Conservation (phyloP, 2,113 vertebrate species). For the Odobenus rosmarus region DNA sequence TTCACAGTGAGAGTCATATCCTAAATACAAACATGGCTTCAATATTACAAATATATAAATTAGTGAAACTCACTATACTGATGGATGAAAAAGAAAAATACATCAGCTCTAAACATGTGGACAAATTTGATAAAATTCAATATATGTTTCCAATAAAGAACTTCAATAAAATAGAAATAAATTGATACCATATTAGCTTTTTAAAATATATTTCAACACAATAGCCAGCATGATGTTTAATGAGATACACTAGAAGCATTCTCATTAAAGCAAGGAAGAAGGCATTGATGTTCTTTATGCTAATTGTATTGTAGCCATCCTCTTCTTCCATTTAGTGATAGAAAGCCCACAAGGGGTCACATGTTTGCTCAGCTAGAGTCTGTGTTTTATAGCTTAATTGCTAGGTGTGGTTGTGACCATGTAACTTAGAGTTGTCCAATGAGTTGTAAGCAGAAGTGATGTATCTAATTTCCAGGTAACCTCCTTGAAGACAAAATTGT, state of each 20-base stretch:
- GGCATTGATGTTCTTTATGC: not conserved
- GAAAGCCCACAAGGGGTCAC: not conserved
- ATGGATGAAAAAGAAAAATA: not conserved
- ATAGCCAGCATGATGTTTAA: not conserved
- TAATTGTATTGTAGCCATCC: not conserved
- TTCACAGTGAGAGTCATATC: not conserved
- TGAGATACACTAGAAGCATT: not conserved
- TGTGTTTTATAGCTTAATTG: not conserved
- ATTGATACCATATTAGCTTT: not conserved
- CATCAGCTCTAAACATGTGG: not conserved
- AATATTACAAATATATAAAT: not conserved
- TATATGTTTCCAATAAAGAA: not conserved
- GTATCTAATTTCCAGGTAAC: not conserved
- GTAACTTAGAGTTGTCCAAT: not conserved
- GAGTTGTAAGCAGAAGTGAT: not conserved
- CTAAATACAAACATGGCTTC: not conserved
- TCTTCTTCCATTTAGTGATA: not conserved
- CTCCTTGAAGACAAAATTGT: not conserved
- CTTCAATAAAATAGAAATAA: not conserved
- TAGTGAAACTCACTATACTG: not conserved
- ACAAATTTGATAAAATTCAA: not conserved
- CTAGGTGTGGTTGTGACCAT: not conserved
- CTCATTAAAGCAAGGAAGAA: not conserved
- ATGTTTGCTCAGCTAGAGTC: not conserved
- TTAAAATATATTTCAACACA: not conserved